Base-by-base conservation (phyloP, 2,888 invertebrate genomes). In the Prosopocoilus inquinatus region DNA sequence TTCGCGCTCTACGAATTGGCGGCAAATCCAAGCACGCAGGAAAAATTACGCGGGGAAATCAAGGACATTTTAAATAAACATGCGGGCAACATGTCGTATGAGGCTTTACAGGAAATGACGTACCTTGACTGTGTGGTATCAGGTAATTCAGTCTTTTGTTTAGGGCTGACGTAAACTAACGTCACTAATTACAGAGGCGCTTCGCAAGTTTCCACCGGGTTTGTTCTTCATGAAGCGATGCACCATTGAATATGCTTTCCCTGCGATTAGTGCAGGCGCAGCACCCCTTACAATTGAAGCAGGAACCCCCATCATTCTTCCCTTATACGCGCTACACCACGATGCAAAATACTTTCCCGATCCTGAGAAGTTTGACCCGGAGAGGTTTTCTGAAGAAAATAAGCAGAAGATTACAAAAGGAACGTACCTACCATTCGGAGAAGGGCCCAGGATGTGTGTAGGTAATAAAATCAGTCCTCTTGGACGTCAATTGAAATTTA, bases 41-140 rank as follows among this genome's bases (percentile, higher is more conserved):
- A 73, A 1, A 78, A 70, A 60, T 57, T 80, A 4, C 67, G 75
- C 4, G 9, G 66, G 1, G 80, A 82, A 66, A 67, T 81, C 5
- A 59, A 67, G 1, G 45, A 57, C 0, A 64, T 68, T 2, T 46
- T 76, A 13, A 51, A 64, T 1, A 68, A 70, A 28, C 52, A 75
- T 47, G 63, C 67, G 1, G 77, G 73, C 0, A 57, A 62, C 8
- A 38, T 81, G 0, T 74, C 73, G 5, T 80, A 75, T 53, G 79
- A 81, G 2, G 62, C 70, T 0, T 45, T 81, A 1, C 69, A 71
- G 41, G 75, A 78, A 13, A 75, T 81, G 78, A 68, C 67, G 1
- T 81, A 79, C 56, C 63, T 81, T 61, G 79, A 80, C 33, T 73
- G 73, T 58, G 77, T 78, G 1, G 56, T 79, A 0, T 63, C 64